Evolutionary conservation across 2,888 invertebrate genomes (phyloP).

Genomic region (Heliconius cydno): DNA sequence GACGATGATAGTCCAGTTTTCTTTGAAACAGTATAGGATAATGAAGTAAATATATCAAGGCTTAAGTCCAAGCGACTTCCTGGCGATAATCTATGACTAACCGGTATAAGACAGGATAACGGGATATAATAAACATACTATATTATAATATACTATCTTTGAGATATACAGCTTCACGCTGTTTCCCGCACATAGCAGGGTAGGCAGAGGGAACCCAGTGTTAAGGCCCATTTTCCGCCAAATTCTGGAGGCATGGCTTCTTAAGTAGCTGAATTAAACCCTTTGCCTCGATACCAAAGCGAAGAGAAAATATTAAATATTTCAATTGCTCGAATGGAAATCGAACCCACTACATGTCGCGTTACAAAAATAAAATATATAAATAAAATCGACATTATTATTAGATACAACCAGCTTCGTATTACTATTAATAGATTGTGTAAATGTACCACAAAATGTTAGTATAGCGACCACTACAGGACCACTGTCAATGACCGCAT

Average conservation of each 20-base stretch:
- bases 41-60: slow-evolving; percentile 50
- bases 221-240: neutral
- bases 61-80: slow-evolving; percentile 59
- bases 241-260: too few species aligned
- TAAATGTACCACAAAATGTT: slow-evolving; percentile 2
- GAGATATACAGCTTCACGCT: too few species aligned
- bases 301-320: too few species aligned
- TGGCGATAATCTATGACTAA: slow-evolving; percentile 50
- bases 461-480: slow-evolving; percentile 41
- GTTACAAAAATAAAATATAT: neutral
- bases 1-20: neutral
- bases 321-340: too few species aligned
- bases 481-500: slow-evolving; percentile 62
- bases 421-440: neutral
- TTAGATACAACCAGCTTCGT: neutral
- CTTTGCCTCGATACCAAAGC: too few species aligned
- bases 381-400: neutral
- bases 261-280: too few species aligned
- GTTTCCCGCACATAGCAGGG: too few species aligned
- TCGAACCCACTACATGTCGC: too few species aligned
- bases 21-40: neutral
- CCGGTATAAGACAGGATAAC: slow-evolving; percentile 51
- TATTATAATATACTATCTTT: neutral
- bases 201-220: neutral
- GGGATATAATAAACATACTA: slow-evolving; percentile 43